Percentiles rank a stretch among this genome's conserved stretches.
Conservation (phyloP, 2,797 vertebrate genomes). For the Gymnothorax reevesii region DNA sequence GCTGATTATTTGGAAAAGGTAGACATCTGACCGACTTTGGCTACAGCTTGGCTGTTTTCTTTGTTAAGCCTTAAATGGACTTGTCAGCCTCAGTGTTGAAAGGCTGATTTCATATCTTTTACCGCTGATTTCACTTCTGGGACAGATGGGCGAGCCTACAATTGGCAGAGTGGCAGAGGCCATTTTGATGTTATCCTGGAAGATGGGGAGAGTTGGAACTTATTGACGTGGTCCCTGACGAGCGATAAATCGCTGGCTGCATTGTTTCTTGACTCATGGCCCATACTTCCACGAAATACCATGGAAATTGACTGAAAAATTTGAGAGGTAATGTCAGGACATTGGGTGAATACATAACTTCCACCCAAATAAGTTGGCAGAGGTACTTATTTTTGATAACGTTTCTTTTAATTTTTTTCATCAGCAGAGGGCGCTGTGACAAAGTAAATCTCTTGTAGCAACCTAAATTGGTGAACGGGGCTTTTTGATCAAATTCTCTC, state of each 20-base stretch:
- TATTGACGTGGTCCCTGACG: neutral
- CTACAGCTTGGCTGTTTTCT: no score
- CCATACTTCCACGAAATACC: no score
- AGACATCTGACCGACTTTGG: no score
- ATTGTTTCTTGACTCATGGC: no score
- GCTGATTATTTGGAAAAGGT: no score
- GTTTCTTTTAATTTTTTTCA: neutral
- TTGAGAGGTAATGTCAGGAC: no score
- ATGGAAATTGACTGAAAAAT: no score
- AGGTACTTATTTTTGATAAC: no score
- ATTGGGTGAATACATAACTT: no score
- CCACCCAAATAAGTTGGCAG: no score
- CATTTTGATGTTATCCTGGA: neutral
- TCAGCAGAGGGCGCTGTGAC: neutral
- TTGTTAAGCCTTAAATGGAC: no score
- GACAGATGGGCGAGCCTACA: neutral
- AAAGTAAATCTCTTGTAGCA: neutral
- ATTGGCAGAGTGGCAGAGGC: neutral
- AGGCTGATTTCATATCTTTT: neutral
- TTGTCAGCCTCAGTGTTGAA: neutral
- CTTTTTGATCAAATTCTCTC: neutral
- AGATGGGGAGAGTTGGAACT: neutral
- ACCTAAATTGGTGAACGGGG: neutral
- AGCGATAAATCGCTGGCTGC: neutral
- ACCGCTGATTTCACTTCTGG: neutral